Evolutionary conservation across 2,797 vertebrate genomes (phyloP).

Genomic region (Anabacerthia variegaticeps): DNA sequence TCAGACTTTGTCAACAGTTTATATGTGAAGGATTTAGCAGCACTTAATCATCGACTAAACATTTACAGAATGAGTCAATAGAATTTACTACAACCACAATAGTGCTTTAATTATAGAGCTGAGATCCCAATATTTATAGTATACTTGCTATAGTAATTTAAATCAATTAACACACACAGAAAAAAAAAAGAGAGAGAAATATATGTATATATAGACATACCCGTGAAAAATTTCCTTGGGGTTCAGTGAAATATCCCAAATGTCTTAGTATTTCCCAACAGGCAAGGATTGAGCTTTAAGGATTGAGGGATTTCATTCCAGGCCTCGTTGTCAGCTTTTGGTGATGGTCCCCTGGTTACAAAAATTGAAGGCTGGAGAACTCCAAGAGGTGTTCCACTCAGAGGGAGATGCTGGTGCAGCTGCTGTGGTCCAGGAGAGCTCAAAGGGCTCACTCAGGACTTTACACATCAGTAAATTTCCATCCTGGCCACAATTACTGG

Average conservation of each 20-base stretch:
- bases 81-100: not conserved
- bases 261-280: accelerated
- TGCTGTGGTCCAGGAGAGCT: not conserved
- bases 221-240: not conserved
- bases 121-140: not conserved
- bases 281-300: not conserved
- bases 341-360: not conserved
- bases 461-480: not conserved
- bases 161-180: not conserved
- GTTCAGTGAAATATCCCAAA: not conserved
- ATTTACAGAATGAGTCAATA: not conserved
- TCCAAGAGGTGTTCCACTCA: not conserved
- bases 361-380: not conserved
- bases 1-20: not conserved
- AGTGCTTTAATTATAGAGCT: not conserved
- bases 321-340: not conserved
- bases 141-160: not conserved
- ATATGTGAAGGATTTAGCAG: not conserved
- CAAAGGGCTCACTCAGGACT: not conserved
- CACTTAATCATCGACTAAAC: not conserved
- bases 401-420: not conserved
- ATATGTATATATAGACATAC: not conserved
- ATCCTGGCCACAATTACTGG: not conserved
- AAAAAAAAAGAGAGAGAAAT: not conserved
- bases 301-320: not conserved